Evolutionary conservation across 2,888 invertebrate species (phyloP).

Genomic region (Crematogaster levior): DNA sequence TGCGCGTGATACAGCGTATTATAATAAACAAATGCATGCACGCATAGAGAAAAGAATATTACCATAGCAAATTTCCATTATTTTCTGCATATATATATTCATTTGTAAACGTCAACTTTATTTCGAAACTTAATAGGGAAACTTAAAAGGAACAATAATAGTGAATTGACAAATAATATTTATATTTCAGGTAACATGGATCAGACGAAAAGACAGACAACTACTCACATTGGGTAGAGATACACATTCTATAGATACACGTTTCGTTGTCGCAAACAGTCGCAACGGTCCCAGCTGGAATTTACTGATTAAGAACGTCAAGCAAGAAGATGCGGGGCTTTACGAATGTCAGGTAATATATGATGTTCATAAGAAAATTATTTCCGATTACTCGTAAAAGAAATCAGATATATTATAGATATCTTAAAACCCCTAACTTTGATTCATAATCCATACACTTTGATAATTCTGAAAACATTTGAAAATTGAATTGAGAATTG

Average conservation of each 20-base stretch:
- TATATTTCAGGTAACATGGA: conserved; percentile 77
- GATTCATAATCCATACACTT: not conserved
- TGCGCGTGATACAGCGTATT: not conserved
- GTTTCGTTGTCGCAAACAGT: conserved; percentile 73
- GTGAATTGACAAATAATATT: not conserved
- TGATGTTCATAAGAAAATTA: not conserved
- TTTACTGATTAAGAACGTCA: conserved; percentile 84
- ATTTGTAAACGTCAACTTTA: not conserved
- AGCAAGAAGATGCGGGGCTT: conserved; percentile 84
- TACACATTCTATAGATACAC: conserved; percentile 74
- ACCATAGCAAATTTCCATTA: not conserved
- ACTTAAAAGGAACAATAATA: not conserved
- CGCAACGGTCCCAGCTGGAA: conserved; percentile 83
- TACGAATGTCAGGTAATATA: conserved; percentile 85
- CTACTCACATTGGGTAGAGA: conserved; percentile 75
- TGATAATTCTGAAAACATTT: not conserved
- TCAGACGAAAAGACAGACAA: conserved; percentile 75
- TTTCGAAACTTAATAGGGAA: too few species aligned
- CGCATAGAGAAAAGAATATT: not conserved
- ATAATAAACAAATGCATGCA: conserved; percentile 8
- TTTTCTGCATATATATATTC: not conserved
- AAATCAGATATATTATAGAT: not conserved
- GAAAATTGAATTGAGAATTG: not conserved
- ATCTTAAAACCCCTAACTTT: too few species aligned
- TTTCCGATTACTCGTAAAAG: not conserved